phyloP scores from a whole-genome alignment of 2,888 invertebrate genomes.

The Lumbricus terrestris region DNA sequence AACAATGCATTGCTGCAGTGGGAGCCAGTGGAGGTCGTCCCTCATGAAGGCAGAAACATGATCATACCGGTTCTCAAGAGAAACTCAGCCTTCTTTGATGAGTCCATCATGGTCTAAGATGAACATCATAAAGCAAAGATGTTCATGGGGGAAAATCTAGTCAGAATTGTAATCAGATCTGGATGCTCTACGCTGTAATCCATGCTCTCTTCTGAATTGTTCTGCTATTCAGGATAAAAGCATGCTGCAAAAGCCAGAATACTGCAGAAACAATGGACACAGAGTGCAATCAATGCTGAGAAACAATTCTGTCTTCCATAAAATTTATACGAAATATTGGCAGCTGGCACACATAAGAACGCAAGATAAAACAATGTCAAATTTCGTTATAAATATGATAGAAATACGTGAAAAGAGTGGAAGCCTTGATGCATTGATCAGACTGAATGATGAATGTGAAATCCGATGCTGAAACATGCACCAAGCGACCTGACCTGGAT shows the following conservation, averaged over 20 bases:
- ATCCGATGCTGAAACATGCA: neutral
- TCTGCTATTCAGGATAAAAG: no score
- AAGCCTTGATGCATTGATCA: neutral
- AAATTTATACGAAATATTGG: neutral
- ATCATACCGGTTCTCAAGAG: no score
- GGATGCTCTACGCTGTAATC: neutral
- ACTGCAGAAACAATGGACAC: neutral
- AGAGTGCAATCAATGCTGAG: neutral
- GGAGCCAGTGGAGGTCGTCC: no score
- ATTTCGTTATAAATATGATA: neutral
- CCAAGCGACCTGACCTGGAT: neutral
- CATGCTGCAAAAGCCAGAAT: neutral
- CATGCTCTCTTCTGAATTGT: neutral
- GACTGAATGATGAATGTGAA: neutral
- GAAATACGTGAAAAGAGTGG: neutral
- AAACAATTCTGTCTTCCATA: neutral
- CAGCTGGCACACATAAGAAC: neutral
- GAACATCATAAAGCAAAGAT: conserved; percentile 15
- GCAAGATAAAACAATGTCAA: neutral
- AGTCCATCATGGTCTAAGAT: no score
- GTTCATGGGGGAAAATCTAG: conserved; percentile 14
- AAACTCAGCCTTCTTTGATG: no score
- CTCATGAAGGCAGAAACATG: no score
- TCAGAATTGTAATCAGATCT: neutral
- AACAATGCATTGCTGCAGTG: no score